A percentile compares a stretch with the other conserved stretches of the same genome.
Conservation (phyloP, 1,140 invertebrate species). For the Littorina saxatilis region DNA sequence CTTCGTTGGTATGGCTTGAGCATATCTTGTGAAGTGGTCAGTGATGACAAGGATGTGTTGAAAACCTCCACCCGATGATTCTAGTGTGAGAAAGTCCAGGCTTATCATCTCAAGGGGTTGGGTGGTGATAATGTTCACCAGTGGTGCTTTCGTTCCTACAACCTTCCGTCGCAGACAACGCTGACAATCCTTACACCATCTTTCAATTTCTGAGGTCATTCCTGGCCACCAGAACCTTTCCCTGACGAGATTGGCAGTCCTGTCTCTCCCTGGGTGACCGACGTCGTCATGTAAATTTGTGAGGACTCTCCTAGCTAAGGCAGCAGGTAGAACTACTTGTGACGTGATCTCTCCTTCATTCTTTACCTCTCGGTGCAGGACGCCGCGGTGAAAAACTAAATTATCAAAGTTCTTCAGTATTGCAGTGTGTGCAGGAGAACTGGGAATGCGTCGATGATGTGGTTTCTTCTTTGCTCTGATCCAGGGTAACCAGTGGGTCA, state of each 20-base stretch:
- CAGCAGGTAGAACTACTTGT: constrained; percentile 23
- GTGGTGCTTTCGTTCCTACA: constrained; percentile 6
- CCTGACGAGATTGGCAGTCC: constrained; percentile 21
- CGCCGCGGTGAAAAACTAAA: too few species aligned
- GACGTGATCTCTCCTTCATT: not conserved
- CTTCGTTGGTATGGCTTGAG: constrained; percentile 68
- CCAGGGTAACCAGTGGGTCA: too few species aligned
- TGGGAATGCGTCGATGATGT: too few species aligned
- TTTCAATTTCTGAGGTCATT: constrained; percentile 35
- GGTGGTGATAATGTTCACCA: constrained; percentile 29
- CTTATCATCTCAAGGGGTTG: constrained; percentile 41
- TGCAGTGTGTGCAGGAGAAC: too few species aligned
- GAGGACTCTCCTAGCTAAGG: not conserved
- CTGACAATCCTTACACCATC: not conserved
- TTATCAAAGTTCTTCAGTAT: too few species aligned
- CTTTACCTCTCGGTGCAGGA: not conserved
- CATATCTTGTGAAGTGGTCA: constrained; percentile 74
- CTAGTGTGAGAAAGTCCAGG: constrained; percentile 37
- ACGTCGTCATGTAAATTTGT: constrained; percentile 35
- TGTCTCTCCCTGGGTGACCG: constrained; percentile 41
- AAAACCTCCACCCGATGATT: constrained; percentile 29
- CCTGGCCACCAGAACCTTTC: constrained; percentile 42
- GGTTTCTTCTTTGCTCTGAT: too few species aligned
- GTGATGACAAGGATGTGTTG: constrained; percentile 67
- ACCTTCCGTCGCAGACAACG: constrained; percentile 23